Conservation (phyloP, 2,113 vertebrate species). For the Machaerirhynchus nigripectus region DNA sequence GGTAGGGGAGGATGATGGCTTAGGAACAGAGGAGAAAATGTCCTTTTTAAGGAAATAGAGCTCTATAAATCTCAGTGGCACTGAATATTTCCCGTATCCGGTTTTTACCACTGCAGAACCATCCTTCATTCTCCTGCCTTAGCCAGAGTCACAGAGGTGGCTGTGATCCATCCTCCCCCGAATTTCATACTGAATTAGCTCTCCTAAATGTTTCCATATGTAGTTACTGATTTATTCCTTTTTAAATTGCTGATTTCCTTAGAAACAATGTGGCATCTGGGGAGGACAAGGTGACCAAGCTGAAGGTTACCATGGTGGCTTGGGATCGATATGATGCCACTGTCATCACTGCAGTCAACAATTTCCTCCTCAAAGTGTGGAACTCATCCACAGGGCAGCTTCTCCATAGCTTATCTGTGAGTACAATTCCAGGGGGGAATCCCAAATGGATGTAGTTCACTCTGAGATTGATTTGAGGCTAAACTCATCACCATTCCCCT, state of each 20-base stretch:
- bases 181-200: background rate
- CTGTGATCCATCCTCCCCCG: background rate
- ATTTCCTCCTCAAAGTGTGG: conserved; percentile 97
- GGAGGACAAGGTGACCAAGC: conserved; percentile 92
- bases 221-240: background rate
- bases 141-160: background rate
- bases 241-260: conserved; percentile 11
- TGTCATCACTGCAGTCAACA: conserved; percentile 95
- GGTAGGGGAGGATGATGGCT: background rate
- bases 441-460: background rate
- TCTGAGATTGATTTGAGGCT: background rate
- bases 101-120: background rate
- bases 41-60: background rate
- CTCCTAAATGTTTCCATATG: background rate
- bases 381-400: conserved; percentile 87
- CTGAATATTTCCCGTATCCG: background rate
- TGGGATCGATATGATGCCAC: conserved; percentile 91
- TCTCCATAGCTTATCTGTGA: conserved; percentile 89
- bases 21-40: background rate
- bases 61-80: background rate
- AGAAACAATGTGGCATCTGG: conserved; percentile 77
- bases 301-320: conserved; percentile 96
- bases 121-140: background rate
- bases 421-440: conserved; percentile 42
- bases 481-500: background rate